Evolutionary conservation across 1,140 invertebrate species (phyloP), one percentile per base, ranked within the genome.

Genomic region (Adelges cooleyi): DNA sequence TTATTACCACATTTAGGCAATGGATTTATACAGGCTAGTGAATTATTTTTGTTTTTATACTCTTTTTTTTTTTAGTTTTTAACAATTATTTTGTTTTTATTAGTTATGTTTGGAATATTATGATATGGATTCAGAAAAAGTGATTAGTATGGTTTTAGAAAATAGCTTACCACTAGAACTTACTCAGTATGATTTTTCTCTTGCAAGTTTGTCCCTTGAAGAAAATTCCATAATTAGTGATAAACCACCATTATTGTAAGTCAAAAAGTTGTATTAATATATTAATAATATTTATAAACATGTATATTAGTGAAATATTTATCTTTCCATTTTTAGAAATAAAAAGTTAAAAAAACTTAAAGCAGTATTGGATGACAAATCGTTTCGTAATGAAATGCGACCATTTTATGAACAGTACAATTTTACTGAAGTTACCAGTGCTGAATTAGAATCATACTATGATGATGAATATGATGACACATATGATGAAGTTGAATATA

Each of bases 401-500:
- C 42, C 56, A 29, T 48, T 62, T 62, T 62, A 62, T 48, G 56
- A 62, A 62, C 25, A 62, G 9, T 62, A 62, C 33, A 15, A 62
- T 20, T 33, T 48, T 2, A 62, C 56, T 33, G 56, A 62, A 48
- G 18, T 62, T n/a, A 62, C 56, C 9, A 27, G 42, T 62, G 56
- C 56, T 62, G 56, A 62, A 46, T 48, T 62, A 33, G 56, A 62
- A 8, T 62, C 42, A n/a, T 62, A 62, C 46, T 62, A 62, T 62
- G 27, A 62, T 22, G 56, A 62, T 33, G 56, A 62, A 48, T 62
- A 62, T 62, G 56, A 62, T 62, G 56, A 62, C 13, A 62, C 56
- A 33, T 62, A 62, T 62, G 56, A 62, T 48, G 56, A 62, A 62
- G 42, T 62, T 27, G 56, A 62, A 48, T 62, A 62, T 62, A 42